phyloP scores from a whole-genome alignment of 1,140 invertebrate genomes.

The Aphis gossypii region DNA sequence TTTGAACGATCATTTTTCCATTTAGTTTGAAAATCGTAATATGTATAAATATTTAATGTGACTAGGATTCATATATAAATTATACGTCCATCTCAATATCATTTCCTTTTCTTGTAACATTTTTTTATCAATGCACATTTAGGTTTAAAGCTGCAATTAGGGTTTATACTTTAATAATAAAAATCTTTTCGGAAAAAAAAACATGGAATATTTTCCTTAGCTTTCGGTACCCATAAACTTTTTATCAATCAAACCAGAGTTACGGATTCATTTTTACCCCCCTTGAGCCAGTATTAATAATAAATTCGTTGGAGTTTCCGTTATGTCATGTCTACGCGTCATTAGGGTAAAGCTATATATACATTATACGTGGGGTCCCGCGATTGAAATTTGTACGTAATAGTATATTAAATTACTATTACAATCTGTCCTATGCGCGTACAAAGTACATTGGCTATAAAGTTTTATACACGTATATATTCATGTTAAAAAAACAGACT shows the following conservation, averaged over 20 bases:
- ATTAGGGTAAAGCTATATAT: slow-evolving; percentile 31
- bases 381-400: slow-evolving; percentile 25
- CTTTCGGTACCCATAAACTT: slow-evolving; percentile 47
- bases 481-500: not conserved
- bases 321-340: slow-evolving; percentile 46
- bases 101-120: not conserved
- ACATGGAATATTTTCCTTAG: not conserved
- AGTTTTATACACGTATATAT: not conserved
- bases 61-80: not conserved
- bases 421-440: not conserved
- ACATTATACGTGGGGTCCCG: not conserved
- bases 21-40: not conserved
- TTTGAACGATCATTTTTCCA: not conserved
- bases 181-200: not conserved
- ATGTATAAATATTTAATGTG: not conserved
- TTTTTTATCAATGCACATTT: not conserved
- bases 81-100: not conserved
- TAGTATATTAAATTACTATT: slow-evolving; percentile 42
- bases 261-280: slow-evolving; percentile 32
- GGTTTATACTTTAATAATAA: slow-evolving; percentile 35
- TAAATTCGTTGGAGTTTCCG: slow-evolving; percentile 28
- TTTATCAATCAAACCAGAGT: slow-evolving; percentile 49
- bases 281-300: slow-evolving; percentile 24
- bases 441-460: not conserved
- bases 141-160: not conserved